phyloP scores from a whole-genome alignment of 2,888 invertebrate genomes.

The Andrena trimmerana region DNA sequence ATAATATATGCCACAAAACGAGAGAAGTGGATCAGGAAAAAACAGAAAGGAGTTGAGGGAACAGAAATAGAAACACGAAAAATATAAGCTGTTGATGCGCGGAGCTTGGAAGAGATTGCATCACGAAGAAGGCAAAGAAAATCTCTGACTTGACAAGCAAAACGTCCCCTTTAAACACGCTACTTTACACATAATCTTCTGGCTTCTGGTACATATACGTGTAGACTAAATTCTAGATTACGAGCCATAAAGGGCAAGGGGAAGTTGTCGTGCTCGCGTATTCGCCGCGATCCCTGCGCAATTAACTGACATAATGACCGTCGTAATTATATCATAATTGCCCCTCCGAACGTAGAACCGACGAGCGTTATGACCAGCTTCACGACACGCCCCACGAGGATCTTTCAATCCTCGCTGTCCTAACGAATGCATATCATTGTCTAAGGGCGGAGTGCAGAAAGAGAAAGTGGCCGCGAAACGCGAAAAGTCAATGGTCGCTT shows the following conservation, averaged over 20 bases:
- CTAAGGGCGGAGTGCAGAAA: constrained; percentile 17
- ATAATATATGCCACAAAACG: too few species aligned
- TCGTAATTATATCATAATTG: constrained; percentile 62
- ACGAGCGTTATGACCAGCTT: constrained; percentile 28
- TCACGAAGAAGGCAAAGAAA: background rate
- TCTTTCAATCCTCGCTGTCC: constrained; percentile 35
- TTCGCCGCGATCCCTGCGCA: constrained; percentile 39
- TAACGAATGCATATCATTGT: constrained; percentile 33
- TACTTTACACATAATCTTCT: constrained; percentile 11
- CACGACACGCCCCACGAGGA: constrained; percentile 42
- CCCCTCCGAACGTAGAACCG: constrained; percentile 9
- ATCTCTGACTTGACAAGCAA: background rate
- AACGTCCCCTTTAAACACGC: background rate
- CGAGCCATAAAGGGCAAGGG: constrained; percentile 40
- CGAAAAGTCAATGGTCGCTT: constrained; percentile 24
- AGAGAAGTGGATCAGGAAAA: too few species aligned
- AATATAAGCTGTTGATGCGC: too few species aligned
- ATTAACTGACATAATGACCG: constrained; percentile 55
- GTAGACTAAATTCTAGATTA: constrained; percentile 42
- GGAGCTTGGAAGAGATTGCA: too few species aligned
- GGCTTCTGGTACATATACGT: background rate
- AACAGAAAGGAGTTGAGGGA: too few species aligned
- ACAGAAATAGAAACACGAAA: too few species aligned
- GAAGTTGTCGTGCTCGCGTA: constrained; percentile 18
- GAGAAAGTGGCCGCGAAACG: constrained; percentile 34